Evolutionary conservation across 2,113 vertebrate genomes (phyloP), one percentile per base, ranked within the genome.

Genomic region (Ahaetulla prasina): DNA sequence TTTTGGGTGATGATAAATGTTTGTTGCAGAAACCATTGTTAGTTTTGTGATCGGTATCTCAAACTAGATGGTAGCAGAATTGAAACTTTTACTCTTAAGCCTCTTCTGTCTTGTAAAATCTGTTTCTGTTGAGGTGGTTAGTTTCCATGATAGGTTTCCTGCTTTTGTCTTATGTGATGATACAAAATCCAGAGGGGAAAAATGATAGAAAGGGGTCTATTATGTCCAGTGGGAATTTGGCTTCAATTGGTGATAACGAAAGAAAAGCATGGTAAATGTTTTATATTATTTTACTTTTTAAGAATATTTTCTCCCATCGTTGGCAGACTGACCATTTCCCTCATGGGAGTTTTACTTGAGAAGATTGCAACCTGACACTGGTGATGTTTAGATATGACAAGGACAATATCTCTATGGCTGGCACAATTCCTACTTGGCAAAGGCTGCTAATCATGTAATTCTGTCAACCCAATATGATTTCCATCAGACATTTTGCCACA

Each of bases 111-210:
- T 39, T 39, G n/a, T 80, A 39, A 80, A 39, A 80, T 80, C n/a
- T 39, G 12, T 68, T 80, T 80, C 16, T 80, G 35, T 80, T 80
- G 68, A 39, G 16, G 2, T 39, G 8, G 16, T 39, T 18, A 39
- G 68, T 7, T 39, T 80, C n/a, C 35, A 22, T 39, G 68, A 80
- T 20, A 80, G 2, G 2, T 80, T 20, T 80, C 16, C n/a, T 80
- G 16, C 6, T 80, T 74, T 80, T 80, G n/a, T 39, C 16, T 80
- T 80, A 80, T 80, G 92, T 95, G 50, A 93, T 2, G 55, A 11
- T 60, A 89, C 90, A 93, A 94, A 94, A 50, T 45, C 84, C 74
- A 94, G 96, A 80, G 20, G 16, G 7, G 47, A 89, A 92, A 90
- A 80, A 68, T 55, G 30, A 45, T 7, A 45, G 49, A 47, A 54